Base-by-base conservation (phyloP, 2,113 vertebrate species). In the Lonchura striata region DNA sequence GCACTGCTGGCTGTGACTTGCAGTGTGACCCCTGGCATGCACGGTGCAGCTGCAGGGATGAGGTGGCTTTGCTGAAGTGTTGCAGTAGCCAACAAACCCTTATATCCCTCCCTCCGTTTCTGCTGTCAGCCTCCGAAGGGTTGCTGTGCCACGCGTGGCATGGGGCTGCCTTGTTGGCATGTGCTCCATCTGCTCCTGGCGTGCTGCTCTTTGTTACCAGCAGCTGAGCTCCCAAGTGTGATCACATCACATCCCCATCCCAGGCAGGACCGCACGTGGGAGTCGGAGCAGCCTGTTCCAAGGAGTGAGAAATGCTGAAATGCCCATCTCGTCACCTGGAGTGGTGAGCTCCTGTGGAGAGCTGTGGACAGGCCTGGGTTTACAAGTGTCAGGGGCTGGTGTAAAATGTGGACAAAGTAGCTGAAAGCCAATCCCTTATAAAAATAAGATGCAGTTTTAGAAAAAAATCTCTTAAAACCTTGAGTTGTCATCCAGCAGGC, bases 61-160 rank as follows among this genome's bases (percentile, higher is more conserved):
- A 14, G 12, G 10, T 3, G 4, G n/a, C 19, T 49, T 41, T 19
- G 3, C 19, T 17, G 2, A 1, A 4, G 20, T 12, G 11, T 31
- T 63, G 39, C 10, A 22, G 13, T 5, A 35, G 30, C 21, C 39
- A 50, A 47, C 25, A 44, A 54, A 52, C 15, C 9, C 14, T 11
- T 35, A 4, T 35, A 5, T 44, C 7, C 25, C 22, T 20, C 2
- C 19, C 15, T 15, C 22, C 4, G 3, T 1, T 21, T 39, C 35
- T 65, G 23, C 53, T 46, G 3, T 7, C 49, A 9, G 42, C 53
- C 16, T 70, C 42, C 16, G 15, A 44, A 21, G 0, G 2, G 35
- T 10, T 69, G 44, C 60, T 46, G 54, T 0, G 4, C 24, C 10
- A 8, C 3, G 13, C 0, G 0, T 3, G 6, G 13, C 1, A 3